These are phyloP conservation scores for Cryptoprocta ferox DNA, from an alignment of 2,797 vertebrate genomes.

Conservation along the genomic window DNA sequence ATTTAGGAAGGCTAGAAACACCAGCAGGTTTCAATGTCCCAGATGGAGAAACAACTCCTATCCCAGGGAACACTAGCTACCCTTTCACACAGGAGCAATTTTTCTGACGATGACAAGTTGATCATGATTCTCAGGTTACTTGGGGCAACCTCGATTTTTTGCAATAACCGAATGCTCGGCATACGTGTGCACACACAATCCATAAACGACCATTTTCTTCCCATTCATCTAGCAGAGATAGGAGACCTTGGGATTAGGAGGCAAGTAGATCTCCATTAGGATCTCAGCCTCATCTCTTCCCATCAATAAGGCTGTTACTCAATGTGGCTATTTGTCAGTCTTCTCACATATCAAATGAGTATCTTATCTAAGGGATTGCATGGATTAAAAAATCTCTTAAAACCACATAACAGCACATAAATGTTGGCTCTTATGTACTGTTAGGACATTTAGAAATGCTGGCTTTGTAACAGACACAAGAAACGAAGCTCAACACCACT, in stretches of 20 bases:
- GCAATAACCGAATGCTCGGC: not conserved
- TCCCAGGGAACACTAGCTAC: not conserved
- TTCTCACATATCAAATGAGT: not conserved
- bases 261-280: not conserved
- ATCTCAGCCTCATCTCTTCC: not conserved
- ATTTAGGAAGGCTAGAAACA: not conserved
- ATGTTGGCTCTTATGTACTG: not conserved
- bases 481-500: too few relatives aligned
- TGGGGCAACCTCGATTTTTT: not conserved
- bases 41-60: not conserved
- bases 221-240: not conserved
- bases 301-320: not conserved
- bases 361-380: not conserved
- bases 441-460: not conserved
- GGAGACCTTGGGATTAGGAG: not conserved
- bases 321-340: not conserved
- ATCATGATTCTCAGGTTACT: not conserved
- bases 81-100: not conserved
- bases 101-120: not conserved
- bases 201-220: not conserved
- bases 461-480: not conserved
- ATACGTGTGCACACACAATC: not conserved
- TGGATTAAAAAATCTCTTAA: not conserved
- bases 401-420: not conserved
- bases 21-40: not conserved